These are phyloP conservation scores for Drosophila lacertosa DNA, from an alignment of 1,140 invertebrate genomes.

Conservation along the genomic window DNA sequence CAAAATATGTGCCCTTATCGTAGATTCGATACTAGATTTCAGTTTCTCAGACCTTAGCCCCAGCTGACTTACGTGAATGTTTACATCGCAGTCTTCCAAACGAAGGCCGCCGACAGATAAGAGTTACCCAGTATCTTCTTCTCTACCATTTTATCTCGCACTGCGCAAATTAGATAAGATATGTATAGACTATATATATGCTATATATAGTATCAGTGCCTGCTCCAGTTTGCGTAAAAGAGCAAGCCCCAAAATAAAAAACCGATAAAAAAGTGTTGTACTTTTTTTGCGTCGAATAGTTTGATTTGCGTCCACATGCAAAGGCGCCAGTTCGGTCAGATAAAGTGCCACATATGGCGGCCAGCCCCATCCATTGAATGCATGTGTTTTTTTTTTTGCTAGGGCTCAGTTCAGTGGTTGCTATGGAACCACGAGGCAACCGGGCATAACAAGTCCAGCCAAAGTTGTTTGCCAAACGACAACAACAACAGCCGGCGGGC, in stretches of 20 bases:
- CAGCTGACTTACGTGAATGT: background rate
- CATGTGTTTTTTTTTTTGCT: conserved; percentile 14
- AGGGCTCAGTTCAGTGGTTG: conserved; percentile 13
- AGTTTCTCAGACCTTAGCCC: background rate
- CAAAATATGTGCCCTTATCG: conserved; percentile 1
- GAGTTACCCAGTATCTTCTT: background rate
- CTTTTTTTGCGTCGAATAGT: conserved; percentile 12
- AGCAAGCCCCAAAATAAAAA: conserved; percentile 9
- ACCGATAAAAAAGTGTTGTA: conserved; percentile 5
- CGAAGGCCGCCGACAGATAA: conserved; percentile 31
- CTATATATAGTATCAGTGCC: conserved; percentile 24
- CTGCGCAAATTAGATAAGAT: conserved; percentile 59
- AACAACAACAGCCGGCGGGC: conserved; percentile 27
- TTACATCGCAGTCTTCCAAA: background rate
- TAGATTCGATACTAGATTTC: conserved; percentile 9
- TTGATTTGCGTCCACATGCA: conserved; percentile 39
- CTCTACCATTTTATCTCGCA: conserved; percentile 53
- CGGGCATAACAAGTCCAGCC: conserved; percentile 59
- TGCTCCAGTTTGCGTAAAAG: conserved; percentile 51
- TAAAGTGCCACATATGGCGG: conserved; percentile 3
- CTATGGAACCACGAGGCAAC: conserved; percentile 62
- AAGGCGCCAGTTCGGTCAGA: conserved; percentile 38
- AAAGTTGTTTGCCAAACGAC: conserved; percentile 58
- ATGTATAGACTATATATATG: conserved; percentile 16
- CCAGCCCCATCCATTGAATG: conserved; percentile 6